Evolutionary conservation across 2,797 vertebrate genomes (phyloP).

Genomic region (Hippocampus kuda): DNA sequence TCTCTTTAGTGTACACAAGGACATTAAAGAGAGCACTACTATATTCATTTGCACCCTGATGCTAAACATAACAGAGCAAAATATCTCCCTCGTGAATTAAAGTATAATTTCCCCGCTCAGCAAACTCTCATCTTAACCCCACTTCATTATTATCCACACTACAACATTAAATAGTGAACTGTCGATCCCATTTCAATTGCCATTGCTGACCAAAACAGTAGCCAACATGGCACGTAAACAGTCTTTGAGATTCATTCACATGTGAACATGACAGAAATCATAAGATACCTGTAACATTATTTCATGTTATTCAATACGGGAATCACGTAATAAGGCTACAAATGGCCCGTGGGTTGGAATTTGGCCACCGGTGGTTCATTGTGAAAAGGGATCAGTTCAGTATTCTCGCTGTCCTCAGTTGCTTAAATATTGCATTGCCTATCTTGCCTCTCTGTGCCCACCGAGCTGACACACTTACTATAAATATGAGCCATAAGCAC

Average conservation of each 20-base stretch:
- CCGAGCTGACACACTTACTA: slow-evolving; percentile 38
- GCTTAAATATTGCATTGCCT: slow-evolving; percentile 31
- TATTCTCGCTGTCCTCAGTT: slow-evolving; percentile 26
- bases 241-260: no score
- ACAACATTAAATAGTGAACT: not conserved
- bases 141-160: not conserved
- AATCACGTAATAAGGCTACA: not conserved
- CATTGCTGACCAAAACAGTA: no score
- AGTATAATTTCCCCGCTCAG: not conserved
- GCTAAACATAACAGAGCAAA: no score
- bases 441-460: slow-evolving; percentile 23
- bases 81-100: not conserved
- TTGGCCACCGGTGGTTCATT: not conserved
- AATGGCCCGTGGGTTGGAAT: not conserved
- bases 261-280: no score
- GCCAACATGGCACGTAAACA: no score
- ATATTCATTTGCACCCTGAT: no score
- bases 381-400: not conserved
- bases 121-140: not conserved
- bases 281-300: no score
- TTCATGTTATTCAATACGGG: no score
- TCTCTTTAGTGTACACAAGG: no score
- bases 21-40: no score
- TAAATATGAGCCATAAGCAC: slow-evolving; percentile 50
- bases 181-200: no score